phyloP scores from a whole-genome alignment of 92 coral and sea anemone genomes.

The Porites divaricata region DNA sequence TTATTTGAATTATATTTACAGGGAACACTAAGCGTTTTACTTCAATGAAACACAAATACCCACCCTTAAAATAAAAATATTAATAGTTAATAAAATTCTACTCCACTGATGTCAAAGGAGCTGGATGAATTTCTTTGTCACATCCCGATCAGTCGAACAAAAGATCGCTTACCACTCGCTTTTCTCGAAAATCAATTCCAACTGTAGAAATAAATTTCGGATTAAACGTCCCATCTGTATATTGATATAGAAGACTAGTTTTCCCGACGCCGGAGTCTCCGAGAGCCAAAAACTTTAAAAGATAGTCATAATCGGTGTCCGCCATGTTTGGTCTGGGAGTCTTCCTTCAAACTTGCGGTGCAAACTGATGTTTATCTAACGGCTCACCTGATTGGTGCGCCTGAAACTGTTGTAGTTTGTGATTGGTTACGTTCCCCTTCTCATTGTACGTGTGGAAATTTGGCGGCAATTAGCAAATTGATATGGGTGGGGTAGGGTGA shows the following conservation, averaged over 20 bases:
- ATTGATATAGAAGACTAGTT: conserved; percentile 92
- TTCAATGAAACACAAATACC: conserved; percentile 14
- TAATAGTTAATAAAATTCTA: conserved; percentile 41
- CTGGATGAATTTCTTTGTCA: neutral
- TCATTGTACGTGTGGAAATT: conserved; percentile 11
- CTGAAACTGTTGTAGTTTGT: neutral
- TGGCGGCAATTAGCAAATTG: conserved; percentile 32
- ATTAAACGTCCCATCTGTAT: conserved; percentile 89
- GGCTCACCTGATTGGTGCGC: conserved; percentile 67
- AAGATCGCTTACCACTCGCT: conserved; percentile 84
- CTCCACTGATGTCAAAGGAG: conserved; percentile 4
- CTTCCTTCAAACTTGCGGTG: conserved; percentile 64
- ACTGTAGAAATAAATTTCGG: conserved; percentile 99
- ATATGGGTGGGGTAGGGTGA: conserved; percentile 22
- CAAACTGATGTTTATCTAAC: conserved; percentile 66
- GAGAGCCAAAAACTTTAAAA: conserved; percentile 92
- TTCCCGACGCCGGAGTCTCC: conserved; percentile 99
- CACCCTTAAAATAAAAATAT: conserved; percentile 35
- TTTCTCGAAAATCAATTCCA: conserved; percentile 97
- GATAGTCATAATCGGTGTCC: conserved; percentile 93
- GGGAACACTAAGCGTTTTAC: neutral
- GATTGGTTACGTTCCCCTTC: conserved; percentile 24
- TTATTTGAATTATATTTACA: conserved; percentile 17
- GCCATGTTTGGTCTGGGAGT: conserved; percentile 80
- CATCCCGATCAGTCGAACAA: conserved; percentile 20